These are phyloP conservation scores for Lutraria lutraria DNA, from an alignment of 2,888 invertebrate species.

Conservation along the genomic window DNA sequence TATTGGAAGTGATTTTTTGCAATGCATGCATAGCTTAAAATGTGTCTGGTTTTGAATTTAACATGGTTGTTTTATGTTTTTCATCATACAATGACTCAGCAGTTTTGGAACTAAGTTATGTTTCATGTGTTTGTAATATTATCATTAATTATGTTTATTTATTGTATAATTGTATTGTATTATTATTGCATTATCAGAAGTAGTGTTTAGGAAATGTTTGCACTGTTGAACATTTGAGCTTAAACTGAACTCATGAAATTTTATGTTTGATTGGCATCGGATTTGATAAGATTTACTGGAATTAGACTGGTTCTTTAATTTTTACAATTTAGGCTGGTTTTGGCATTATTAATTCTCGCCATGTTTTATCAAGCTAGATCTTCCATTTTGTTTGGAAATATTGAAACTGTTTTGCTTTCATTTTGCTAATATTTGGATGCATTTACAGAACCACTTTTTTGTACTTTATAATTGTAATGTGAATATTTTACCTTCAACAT, in stretches of 20 bases:
- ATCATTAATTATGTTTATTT: neutral
- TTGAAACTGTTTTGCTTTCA: too few relatives aligned
- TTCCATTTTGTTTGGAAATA: too few relatives aligned
- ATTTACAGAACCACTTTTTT: too few relatives aligned
- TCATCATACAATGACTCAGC: neutral
- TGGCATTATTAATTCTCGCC: too few relatives aligned
- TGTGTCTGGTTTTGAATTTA: neutral
- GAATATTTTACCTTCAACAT: too few relatives aligned
- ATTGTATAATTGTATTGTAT: constrained; percentile 22
- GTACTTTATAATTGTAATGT: too few relatives aligned
- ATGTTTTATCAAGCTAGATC: too few relatives aligned
- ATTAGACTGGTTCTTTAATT: neutral
- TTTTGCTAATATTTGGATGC: too few relatives aligned
- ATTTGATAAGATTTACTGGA: neutral
- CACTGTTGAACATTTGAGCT: neutral
- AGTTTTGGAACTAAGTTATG: neutral
- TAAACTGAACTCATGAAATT: too few relatives aligned
- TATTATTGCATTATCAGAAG: neutral
- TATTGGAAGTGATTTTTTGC: neutral
- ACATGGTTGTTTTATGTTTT: neutral
- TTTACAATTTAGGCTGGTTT: too few relatives aligned
- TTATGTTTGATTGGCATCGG: neutral
- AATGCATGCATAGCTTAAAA: neutral
- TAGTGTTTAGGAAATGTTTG: constrained; percentile 9
- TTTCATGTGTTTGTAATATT: neutral